Evolutionary conservation across 2,797 vertebrate species (phyloP).

Genomic region (Sandelia bainsii): DNA sequence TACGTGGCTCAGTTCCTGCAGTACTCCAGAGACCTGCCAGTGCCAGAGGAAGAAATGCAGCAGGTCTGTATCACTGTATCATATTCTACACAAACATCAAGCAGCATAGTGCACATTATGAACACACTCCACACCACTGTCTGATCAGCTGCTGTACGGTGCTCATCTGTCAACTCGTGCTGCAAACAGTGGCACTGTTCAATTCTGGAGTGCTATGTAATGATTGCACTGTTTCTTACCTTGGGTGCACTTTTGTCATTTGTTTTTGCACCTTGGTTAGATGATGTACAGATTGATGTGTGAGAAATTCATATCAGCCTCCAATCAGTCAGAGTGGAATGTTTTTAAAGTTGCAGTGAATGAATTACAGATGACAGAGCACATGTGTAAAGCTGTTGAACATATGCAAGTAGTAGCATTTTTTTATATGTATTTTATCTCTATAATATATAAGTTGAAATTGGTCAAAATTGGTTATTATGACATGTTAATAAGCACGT

Average conservation of each 20-base stretch:
- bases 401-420: neutral
- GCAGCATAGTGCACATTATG: too few relatives aligned
- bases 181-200: too few relatives aligned
- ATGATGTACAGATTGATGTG: neutral
- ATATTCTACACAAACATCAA: neutral
- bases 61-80: slow-evolving; percentile 77
- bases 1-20: slow-evolving; percentile 97
- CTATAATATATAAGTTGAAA: neutral
- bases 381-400: neutral
- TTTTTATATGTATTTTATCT: neutral
- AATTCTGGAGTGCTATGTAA: neutral
- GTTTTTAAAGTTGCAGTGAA: neutral
- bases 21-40: slow-evolving; percentile 87
- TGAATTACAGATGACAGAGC: neutral
- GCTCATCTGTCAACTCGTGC: neutral
- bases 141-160: neutral
- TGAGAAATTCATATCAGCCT: neutral
- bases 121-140: neutral
- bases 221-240: neutral
- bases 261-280: too few relatives aligned
- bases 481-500: neutral
- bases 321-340: neutral
- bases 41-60: slow-evolving; percentile 79
- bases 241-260: neutral
- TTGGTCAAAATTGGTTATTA: neutral